phyloP scores from a whole-genome alignment of 2,113 vertebrate genomes.

The Tragulus kanchil region DNA sequence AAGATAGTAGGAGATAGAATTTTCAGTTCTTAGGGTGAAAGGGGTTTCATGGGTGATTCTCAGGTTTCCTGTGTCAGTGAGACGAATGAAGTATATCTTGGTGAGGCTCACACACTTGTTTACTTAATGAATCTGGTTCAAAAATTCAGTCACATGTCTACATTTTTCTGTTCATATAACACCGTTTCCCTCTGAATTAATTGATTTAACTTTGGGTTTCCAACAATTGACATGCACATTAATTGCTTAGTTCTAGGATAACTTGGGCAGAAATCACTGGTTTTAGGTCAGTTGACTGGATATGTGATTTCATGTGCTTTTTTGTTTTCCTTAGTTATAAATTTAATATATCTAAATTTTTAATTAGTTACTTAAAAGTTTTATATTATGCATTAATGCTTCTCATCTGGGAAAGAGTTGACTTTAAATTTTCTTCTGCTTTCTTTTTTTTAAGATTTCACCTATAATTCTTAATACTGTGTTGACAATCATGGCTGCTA shows the following conservation, averaged over 20 bases:
- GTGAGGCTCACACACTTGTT: not conserved
- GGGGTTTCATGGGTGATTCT: not conserved
- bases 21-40: not conserved
- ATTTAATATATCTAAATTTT: slow-evolving; percentile 18
- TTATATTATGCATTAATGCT: not conserved
- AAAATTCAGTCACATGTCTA: not conserved
- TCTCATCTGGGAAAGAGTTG: not conserved
- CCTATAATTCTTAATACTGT: slow-evolving; percentile 98
- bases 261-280: not conserved
- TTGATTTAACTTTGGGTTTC: not conserved
- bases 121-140: not conserved
- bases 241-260: not conserved
- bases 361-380: slow-evolving; percentile 26
- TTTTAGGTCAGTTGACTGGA: not conserved
- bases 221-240: not conserved
- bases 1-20: not conserved
- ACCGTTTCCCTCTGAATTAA: not conserved
- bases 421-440: slow-evolving; percentile 49
- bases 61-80: not conserved
- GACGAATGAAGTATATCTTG: not conserved
- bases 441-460: slow-evolving; percentile 91
- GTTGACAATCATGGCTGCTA: slow-evolving; percentile 94
- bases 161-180: not conserved
- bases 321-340: slow-evolving; percentile 30
- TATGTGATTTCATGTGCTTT: not conserved